Evolutionary conservation across 2,888 invertebrate species (phyloP).

Genomic region (Volucella zonaria): DNA sequence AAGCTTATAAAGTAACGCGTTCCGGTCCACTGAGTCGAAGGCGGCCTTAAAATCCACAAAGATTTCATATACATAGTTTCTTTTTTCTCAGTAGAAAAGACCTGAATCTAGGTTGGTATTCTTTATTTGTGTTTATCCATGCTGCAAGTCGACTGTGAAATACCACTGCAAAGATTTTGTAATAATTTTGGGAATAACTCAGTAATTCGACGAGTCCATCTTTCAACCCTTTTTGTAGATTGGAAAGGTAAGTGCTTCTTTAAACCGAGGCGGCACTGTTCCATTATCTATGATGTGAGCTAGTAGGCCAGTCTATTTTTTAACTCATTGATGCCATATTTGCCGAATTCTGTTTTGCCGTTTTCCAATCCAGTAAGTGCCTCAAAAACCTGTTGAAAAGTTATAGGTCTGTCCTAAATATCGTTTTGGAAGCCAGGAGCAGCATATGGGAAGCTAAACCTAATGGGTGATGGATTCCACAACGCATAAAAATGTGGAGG

Average conservation of each 20-base stretch:
- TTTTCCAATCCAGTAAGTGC: background rate
- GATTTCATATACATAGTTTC: conserved; percentile 17
- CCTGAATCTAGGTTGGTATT: no score
- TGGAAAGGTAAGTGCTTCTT: background rate
- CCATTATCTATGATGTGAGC: background rate
- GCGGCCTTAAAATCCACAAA: conserved; percentile 2
- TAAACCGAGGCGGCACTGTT: background rate
- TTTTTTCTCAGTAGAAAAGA: background rate
- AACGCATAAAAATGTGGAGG: background rate
- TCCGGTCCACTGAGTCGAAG: background rate
- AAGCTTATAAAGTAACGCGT: background rate
- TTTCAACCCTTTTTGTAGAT: no score
- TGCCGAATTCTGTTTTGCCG: conserved; percentile 8
- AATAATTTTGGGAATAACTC: background rate
- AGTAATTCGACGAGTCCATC: background rate
- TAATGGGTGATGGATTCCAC: background rate
- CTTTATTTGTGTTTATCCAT: no score
- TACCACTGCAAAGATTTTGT: background rate
- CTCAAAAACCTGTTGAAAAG: background rate
- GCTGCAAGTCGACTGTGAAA: background rate
- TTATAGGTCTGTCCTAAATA: background rate
- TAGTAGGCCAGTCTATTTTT: background rate
- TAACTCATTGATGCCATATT: background rate
- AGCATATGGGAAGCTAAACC: background rate
- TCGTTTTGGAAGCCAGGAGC: background rate